These are phyloP conservation scores for Silurus meridionalis DNA, from an alignment of 2,113 vertebrate genomes.

Conservation along the genomic window DNA sequence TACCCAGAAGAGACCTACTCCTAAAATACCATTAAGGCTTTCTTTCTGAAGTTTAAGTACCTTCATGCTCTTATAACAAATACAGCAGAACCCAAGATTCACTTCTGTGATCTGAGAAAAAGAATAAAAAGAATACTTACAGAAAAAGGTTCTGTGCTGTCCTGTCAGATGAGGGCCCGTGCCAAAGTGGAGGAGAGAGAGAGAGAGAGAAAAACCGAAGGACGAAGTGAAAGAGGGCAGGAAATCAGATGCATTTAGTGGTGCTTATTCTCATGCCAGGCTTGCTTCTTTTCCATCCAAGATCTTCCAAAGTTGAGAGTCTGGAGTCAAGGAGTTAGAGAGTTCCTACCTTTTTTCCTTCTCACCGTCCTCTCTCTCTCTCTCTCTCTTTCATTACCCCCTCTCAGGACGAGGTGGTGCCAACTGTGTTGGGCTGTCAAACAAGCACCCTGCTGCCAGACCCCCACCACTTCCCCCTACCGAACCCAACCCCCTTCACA, in stretches of 20 bases:
- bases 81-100: conserved; percentile 4
- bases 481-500: conserved; percentile 20
- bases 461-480: conserved; percentile 8
- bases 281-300: conserved; percentile 50
- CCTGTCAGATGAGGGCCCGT: conserved; percentile 57
- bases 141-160: conserved; percentile 59
- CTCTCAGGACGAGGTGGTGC: conserved; percentile 69
- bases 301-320: conserved; percentile 57
- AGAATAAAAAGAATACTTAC: conserved; percentile 67
- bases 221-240: conserved; percentile 54
- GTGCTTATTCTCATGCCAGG: conserved; percentile 66
- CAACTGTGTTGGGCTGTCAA: conserved; percentile 78
- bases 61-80: neutral
- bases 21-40: conserved; percentile 24
- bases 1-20: neutral
- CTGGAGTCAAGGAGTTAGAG: conserved; percentile 54
- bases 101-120: conserved; percentile 26
- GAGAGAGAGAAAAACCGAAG: conserved; percentile 56
- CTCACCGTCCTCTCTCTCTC: conserved; percentile 57
- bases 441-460: conserved; percentile 46
- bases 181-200: conserved; percentile 63
- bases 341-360: conserved; percentile 57
- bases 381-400: conserved; percentile 56
- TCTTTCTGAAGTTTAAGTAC: conserved; percentile 5
- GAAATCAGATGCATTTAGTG: conserved; percentile 66